Evolutionary conservation across 2,113 vertebrate species (phyloP).

Genomic region (Ctenodactylus gundi): DNA sequence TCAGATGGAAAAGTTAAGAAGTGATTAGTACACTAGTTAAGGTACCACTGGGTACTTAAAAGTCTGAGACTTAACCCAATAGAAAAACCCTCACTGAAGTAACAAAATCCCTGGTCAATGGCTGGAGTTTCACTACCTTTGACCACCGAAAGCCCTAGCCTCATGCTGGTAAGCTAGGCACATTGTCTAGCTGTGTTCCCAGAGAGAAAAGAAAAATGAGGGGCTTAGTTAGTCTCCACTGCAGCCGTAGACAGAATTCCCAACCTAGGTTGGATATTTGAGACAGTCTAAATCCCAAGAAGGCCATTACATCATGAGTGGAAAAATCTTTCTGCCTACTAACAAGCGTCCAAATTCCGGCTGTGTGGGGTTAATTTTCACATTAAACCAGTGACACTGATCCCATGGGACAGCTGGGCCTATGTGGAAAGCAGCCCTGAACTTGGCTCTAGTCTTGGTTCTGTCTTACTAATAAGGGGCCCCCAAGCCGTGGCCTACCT

Average conservation of each 20-base stretch:
- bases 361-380: too few relatives aligned
- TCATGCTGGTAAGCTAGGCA: neutral
- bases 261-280: neutral
- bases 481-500: neutral
- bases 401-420: rapidly evolving
- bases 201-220: neutral
- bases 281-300: neutral
- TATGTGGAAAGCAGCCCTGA: neutral
- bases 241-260: too few relatives aligned
- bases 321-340: neutral
- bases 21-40: neutral
- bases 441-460: neutral
- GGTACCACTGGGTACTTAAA: too few relatives aligned
- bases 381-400: too few relatives aligned
- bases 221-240: neutral
- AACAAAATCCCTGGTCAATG: rapidly evolving
- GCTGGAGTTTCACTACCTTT: too few relatives aligned
- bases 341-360: too few relatives aligned
- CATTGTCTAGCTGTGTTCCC: neutral
- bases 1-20: rapidly evolving
- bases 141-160: neutral
- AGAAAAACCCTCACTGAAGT: neutral
- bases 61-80: neutral
- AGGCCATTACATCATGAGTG: rapidly evolving
- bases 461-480: rapidly evolving